Percentiles rank a stretch among this genome's conserved stretches.
phyloP scores from a whole-genome alignment of 2,888 invertebrate genomes.

The Linnaemya tessellans region DNA sequence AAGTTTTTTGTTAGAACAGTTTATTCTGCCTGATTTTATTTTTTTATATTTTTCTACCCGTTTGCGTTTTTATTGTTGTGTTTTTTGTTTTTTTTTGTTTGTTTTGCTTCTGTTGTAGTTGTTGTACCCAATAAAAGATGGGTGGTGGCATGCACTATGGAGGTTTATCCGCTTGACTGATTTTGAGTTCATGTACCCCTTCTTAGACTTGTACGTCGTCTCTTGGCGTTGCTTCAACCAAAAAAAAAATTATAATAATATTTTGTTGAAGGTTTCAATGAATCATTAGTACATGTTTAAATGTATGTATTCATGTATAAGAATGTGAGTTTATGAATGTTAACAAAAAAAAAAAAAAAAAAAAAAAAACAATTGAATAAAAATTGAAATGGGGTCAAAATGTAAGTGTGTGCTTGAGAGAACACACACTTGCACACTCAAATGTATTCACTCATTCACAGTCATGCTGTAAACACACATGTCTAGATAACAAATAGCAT shows the following conservation, averaged over 20 bases:
- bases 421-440: constrained; percentile 9
- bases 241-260: background rate
- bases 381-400: constrained; percentile 71
- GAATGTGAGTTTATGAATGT: constrained; percentile 32
- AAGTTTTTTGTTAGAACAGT: constrained; percentile 42
- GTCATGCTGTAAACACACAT: constrained; percentile 39
- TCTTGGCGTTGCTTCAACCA: constrained; percentile 8
- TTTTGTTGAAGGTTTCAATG: constrained; percentile 66
- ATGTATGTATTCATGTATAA: constrained; percentile 24
- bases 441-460: constrained; percentile 10
- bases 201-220: constrained; percentile 6
- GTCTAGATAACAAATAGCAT: constrained; percentile 70
- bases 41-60: constrained; percentile 24
- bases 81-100: background rate
- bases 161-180: constrained; percentile 67
- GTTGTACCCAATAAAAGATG: constrained; percentile 50
- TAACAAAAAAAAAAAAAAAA: constrained; percentile 51
- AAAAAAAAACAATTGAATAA: constrained; percentile 67
- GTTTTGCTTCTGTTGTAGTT: constrained; percentile 20
- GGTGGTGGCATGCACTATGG: constrained; percentile 1
- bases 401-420: constrained; percentile 54
- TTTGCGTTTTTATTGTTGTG: constrained; percentile 51
- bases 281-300: constrained; percentile 64
- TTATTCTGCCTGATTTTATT: constrained; percentile 49
- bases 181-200: constrained; percentile 69